These are phyloP conservation scores for Lobophora halterata DNA, from an alignment of 2,888 invertebrate species.

Conservation along the genomic window DNA sequence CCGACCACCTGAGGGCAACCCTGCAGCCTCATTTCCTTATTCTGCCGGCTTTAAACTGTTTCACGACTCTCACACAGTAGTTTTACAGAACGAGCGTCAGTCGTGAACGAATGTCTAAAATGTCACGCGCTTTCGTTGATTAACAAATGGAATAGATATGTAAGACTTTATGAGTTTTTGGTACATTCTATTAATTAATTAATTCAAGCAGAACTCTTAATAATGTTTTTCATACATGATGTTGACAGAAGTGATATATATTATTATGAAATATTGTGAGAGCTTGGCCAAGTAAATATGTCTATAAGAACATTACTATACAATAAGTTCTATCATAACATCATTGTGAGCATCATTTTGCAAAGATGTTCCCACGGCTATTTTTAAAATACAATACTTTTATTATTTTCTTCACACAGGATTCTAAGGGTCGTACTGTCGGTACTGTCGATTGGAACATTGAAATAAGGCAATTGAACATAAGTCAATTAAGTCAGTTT, in stretches of 20 bases:
- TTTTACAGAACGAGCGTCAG: slow-evolving; percentile 14
- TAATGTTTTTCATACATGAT: no score
- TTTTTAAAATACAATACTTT: slow-evolving; percentile 3
- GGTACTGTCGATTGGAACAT: background rate
- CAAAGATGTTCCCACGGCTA: slow-evolving; percentile 13
- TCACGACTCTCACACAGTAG: slow-evolving; percentile 25
- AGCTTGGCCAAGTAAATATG: no score
- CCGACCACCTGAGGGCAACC: slow-evolving; percentile 32
- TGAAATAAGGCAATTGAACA: slow-evolving; percentile 9
- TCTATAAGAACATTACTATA: no score
- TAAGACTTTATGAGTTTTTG: no score
- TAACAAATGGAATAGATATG: no score
- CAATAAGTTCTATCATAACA: no score
- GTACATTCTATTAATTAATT: no score
- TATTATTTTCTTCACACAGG: slow-evolving; percentile 3
- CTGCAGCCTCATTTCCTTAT: slow-evolving; percentile 36
- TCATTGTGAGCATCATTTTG: no score
- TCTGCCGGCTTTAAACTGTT: slow-evolving; percentile 30
- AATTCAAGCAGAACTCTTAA: no score
- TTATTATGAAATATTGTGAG: no score
- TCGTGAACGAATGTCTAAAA: slow-evolving; percentile 9
- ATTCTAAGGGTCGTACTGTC: background rate
- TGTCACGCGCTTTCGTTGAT: slow-evolving; percentile 19
- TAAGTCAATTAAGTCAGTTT: no score
- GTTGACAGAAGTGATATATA: no score